Evolutionary conservation across 35 echinoderm and acorn worm species (phyloP).

Genomic region (Acanthaster planci): DNA sequence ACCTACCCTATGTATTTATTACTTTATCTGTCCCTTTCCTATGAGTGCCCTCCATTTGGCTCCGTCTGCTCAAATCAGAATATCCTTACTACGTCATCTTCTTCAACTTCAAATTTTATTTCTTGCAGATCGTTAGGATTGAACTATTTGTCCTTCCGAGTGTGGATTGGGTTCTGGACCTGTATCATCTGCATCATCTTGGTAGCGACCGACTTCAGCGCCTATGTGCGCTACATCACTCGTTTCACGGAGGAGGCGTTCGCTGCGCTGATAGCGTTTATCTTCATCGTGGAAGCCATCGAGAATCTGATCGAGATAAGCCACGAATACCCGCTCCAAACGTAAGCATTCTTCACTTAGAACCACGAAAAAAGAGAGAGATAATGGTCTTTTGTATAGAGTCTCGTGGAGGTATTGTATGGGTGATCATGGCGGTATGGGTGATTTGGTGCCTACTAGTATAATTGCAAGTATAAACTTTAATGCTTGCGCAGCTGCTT

Average conservation of each 20-base stretch:
- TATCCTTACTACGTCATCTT: too few species aligned
- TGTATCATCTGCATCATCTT: constrained; percentile 78
- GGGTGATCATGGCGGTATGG: too few species aligned
- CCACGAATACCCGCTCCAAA: constrained; percentile 80
- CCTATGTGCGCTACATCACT: constrained; percentile 87
- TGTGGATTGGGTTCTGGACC: constrained; percentile 96
- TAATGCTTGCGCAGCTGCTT: too few species aligned
- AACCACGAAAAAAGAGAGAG: neutral
- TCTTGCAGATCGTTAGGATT: constrained; percentile 62
- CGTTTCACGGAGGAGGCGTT: constrained; percentile 94
- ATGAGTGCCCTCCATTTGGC: too few species aligned
- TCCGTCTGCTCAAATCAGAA: too few species aligned
- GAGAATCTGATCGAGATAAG: constrained; percentile 80
- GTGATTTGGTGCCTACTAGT: too few species aligned
- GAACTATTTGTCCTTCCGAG: constrained; percentile 82
- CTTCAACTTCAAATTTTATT: too few species aligned
- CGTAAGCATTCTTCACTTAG: constrained; percentile 39
- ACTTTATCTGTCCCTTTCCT: too few species aligned
- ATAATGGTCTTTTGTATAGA: neutral
- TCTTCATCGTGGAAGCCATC: constrained; percentile 96
- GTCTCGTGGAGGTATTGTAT: neutral
- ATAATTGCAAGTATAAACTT: too few species aligned
- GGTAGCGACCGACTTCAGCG: constrained; percentile 89
- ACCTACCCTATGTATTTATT: too few species aligned
- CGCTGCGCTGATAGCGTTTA: constrained; percentile 87